phyloP scores from a whole-genome alignment of 53 echinoderm and acorn worm species.

The Hippasteria phrygiana region DNA sequence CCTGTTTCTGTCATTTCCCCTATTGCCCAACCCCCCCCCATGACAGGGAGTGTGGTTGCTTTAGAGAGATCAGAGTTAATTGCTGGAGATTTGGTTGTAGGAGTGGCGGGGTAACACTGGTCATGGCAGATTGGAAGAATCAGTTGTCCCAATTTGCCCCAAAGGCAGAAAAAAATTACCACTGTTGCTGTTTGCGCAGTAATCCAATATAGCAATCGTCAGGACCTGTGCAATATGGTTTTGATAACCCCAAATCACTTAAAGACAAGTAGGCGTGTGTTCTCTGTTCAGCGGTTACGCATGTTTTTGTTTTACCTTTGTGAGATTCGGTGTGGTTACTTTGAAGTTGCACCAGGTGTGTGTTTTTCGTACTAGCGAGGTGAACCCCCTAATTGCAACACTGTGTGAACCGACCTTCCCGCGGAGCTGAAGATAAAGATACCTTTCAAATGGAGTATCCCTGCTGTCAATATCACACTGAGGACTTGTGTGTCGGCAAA shows the following conservation, averaged over 20 bases:
- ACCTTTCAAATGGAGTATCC: constrained; percentile 45
- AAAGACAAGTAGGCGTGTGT: neutral
- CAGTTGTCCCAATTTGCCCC: constrained; percentile 1
- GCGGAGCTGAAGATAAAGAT: constrained; percentile 48
- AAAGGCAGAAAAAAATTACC: neutral
- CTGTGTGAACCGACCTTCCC: constrained; percentile 21
- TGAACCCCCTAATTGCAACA: constrained; percentile 42
- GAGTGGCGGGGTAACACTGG: constrained; percentile 13
- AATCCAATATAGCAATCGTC: neutral
- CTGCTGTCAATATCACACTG: neutral
- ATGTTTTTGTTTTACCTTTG: constrained; percentile 19
- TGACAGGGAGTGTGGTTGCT: neutral
- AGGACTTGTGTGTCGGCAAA: constrained; percentile 15
- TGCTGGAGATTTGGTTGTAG: constrained; percentile 26
- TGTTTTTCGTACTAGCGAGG: neutral
- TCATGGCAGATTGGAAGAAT: neutral
- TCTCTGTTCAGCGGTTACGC: neutral
- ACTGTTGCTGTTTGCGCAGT: constrained; percentile 8
- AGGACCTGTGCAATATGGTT: constrained; percentile 25
- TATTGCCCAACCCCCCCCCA: constrained; percentile 4
- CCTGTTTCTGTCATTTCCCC: constrained; percentile 21
- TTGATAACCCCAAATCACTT: constrained; percentile 15
- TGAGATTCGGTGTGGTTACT: constrained; percentile 3
- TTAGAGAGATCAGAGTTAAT: constrained; percentile 42
- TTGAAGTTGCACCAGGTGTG: constrained; percentile 12